Evolutionary conservation across 2,888 invertebrate genomes (phyloP).

Genomic region (Calameuta idolon): DNA sequence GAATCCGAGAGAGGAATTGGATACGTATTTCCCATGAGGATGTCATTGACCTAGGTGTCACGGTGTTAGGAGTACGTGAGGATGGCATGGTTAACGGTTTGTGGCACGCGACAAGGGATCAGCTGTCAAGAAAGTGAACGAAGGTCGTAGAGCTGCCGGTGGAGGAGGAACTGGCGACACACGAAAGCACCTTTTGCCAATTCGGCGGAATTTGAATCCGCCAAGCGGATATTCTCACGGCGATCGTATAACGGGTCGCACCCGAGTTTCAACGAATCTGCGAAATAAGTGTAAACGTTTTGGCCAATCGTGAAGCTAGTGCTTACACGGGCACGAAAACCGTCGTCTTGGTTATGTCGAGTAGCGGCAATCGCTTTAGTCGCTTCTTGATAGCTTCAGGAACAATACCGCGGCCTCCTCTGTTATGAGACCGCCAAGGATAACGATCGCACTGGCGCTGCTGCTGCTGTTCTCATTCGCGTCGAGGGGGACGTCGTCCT

Average conservation of each 20-base stretch:
- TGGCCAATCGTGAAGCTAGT: background rate
- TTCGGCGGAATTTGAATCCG: background rate
- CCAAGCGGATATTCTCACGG: constrained; percentile 22
- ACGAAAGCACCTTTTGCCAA: background rate
- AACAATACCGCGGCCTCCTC: background rate
- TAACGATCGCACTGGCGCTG: background rate
- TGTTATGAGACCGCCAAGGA: background rate
- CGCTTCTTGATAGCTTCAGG: too few species aligned
- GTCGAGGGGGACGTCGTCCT: background rate
- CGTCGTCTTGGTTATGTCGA: background rate
- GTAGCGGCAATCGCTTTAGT: background rate
- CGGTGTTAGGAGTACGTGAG: too few species aligned
- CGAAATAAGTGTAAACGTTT: constrained; percentile 27
- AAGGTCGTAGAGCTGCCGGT: too few species aligned
- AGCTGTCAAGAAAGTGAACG: too few species aligned
- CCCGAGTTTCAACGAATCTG: constrained; percentile 35
- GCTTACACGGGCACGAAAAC: background rate
- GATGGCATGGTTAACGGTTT: too few species aligned
- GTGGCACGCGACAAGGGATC: too few species aligned
- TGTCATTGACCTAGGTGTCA: too few species aligned
- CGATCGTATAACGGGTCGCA: constrained; percentile 19
- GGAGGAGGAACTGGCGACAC: too few species aligned
- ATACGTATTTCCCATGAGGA: too few species aligned
- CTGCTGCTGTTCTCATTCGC: background rate
- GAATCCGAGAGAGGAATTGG: too few species aligned